Base-by-base conservation (phyloP, 2,113 vertebrate species). In the Hippolais icterina region DNA sequence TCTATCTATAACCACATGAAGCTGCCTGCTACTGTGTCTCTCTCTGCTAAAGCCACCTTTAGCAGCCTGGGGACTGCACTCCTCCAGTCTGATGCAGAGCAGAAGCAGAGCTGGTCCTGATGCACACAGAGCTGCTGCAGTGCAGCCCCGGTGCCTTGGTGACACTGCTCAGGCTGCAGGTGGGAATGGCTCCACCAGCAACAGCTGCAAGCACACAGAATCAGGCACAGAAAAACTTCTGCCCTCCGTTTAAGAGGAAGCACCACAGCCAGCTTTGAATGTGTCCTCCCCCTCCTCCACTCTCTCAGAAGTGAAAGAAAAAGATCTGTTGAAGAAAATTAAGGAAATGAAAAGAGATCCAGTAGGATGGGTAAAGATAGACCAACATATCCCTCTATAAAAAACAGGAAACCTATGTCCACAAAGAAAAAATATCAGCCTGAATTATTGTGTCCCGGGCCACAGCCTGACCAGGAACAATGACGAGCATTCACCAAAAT, bases 321-420 rank as follows among this genome's bases (percentile, higher is more conserved):
- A 88, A 70, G 41, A 57, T 28, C 39, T n/a, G 19, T 8, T 59
- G 56, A 70, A 91, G 39, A 91, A 87, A 89, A 39, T 31, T 33
- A 68, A 65, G 49, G 71, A 91, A 74, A 71, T 20, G 3, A 41
- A 52, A 42, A 77, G 27, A 54, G 21, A 70, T 12, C 42, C 35
- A n/a, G 28, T 22, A 89, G 13, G 18, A 56, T 28, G 5, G 33
- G 15, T 41, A 41, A 4, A 46, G 37, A 9, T 12, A 33, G 46
- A 57, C 5, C 33, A 71, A 44, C 5, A 33, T 1, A 60, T 1
- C 24, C 19, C n/a, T 50, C 41, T 2, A 0, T 8, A 50, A 83
- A 41, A 19, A 12, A 69, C 49, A 83, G 39, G 22, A 69, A 63
- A 33, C 8, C 28, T 25, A 9, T 0, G 12, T 12, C 15, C 31